phyloP scores from a whole-genome alignment of 2,888 invertebrate species.

The Drosophila imparisetae region DNA sequence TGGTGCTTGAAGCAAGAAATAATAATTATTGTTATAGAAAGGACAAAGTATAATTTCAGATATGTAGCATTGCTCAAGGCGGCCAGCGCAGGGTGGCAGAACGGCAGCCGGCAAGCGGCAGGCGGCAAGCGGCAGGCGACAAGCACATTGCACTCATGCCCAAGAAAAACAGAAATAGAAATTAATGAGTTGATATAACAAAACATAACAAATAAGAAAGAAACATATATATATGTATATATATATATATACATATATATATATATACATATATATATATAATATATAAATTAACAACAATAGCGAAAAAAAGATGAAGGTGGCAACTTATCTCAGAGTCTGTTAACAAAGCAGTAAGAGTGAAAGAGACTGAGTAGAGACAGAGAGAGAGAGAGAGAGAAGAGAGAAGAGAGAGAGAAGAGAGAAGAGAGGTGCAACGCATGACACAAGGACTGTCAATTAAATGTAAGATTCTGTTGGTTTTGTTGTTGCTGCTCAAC shows the following conservation, averaged over 20 bases:
- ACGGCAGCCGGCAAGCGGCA: constrained; percentile 3
- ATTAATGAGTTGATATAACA: constrained; percentile 77
- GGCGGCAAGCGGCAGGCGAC: constrained; percentile 8
- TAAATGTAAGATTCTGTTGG: constrained; percentile 26
- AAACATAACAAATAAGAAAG: constrained; percentile 21
- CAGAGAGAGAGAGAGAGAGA: neutral
- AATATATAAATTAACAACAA: constrained; percentile 1
- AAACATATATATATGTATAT: neutral
- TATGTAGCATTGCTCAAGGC: constrained; percentile 63
- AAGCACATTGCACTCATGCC: constrained; percentile 66
- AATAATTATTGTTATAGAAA: constrained; percentile 80
- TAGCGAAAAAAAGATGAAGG: constrained; percentile 34
- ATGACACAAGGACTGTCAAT: constrained; percentile 46
- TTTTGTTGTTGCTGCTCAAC: constrained; percentile 4
- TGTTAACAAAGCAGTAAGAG: constrained; percentile 12
- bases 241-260: constrained; percentile 1
- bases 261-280: neutral
- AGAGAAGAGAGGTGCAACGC: neutral
- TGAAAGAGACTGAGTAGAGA: neutral
- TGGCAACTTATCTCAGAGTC: constrained; percentile 34
- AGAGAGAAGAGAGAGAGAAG: neutral
- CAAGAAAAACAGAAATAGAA: constrained; percentile 75
- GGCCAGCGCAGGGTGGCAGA: constrained; percentile 1
- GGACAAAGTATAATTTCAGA: constrained; percentile 80
- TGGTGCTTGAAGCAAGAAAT: constrained; percentile 70